Conservation (phyloP, 2,113 vertebrate species). For the Pterocles burchelli region DNA sequence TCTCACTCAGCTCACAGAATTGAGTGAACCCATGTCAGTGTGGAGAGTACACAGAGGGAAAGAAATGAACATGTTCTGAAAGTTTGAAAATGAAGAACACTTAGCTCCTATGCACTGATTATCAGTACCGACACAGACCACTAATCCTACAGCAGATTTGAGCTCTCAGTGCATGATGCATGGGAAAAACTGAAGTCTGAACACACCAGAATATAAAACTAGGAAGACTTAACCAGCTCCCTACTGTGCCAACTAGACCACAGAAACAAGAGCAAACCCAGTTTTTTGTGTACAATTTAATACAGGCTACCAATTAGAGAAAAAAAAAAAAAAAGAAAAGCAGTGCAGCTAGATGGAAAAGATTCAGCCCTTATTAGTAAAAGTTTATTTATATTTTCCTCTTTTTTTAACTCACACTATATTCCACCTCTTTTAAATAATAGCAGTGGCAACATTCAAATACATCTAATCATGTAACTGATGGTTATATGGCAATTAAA, state of each 20-base stretch:
- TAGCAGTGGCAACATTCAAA: background rate
- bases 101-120: background rate
- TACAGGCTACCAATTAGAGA: background rate
- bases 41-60: background rate
- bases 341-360: fast-evolving
- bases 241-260: background rate
- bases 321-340: background rate
- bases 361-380: background rate
- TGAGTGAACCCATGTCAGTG: background rate
- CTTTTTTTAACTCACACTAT: background rate
- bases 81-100: background rate
- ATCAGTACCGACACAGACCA: background rate
- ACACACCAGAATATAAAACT: background rate
- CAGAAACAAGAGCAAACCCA: background rate
- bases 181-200: background rate
- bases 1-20: background rate
- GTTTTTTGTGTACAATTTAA: background rate
- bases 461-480: background rate
- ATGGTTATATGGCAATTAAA: background rate
- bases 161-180: background rate
- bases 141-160: background rate
- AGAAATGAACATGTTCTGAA: background rate
- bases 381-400: background rate
- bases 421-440: background rate
- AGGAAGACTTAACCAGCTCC: background rate